A percentile compares a stretch with the other conserved stretches of the same genome.
Conservation (phyloP, 1,140 invertebrate genomes). For the Cotesia glomerata region DNA sequence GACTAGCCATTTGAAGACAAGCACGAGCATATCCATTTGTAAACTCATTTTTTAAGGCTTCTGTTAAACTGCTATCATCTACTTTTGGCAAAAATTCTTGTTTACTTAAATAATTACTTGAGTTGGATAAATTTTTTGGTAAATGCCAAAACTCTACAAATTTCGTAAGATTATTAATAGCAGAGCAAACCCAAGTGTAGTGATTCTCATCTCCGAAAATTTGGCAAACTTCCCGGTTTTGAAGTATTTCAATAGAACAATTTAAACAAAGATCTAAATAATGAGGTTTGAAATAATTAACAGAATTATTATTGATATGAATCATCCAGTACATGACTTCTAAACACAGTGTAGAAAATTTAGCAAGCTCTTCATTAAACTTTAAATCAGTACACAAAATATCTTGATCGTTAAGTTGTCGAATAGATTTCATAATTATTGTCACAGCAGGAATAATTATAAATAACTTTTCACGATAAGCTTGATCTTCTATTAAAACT, state of each 20-base stretch:
- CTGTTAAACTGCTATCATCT: conserved; percentile 45
- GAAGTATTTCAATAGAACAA: conserved; percentile 58
- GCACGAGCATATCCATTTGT: conserved; percentile 55
- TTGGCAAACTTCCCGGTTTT: conserved; percentile 49
- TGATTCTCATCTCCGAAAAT: conserved; percentile 51
- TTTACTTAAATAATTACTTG: conserved; percentile 41
- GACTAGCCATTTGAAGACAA: conserved; percentile 60
- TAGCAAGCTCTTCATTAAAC: conserved; percentile 62
- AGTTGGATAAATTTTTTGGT: conserved; percentile 7
- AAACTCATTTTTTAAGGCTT: conserved; percentile 49
- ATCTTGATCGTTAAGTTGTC: conserved; percentile 55
- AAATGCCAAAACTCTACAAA: conserved; percentile 26
- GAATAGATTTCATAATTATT: conserved; percentile 55
- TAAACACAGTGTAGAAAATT: conserved; percentile 69
- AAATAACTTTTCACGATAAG: conserved; percentile 64
- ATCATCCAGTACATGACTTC: conserved; percentile 64
- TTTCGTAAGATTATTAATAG: conserved; percentile 54
- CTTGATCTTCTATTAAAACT: conserved; percentile 64
- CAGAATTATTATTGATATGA: conserved; percentile 33
- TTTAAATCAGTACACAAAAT: conserved; percentile 52
- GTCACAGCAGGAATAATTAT: conserved; percentile 66
- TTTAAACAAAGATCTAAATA: conserved; percentile 51
- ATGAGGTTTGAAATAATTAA: conserved; percentile 36
- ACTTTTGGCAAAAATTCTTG: conserved; percentile 45
- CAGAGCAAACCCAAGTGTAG: conserved; percentile 62